These are phyloP conservation scores for Holocentrus rufus DNA, from an alignment of 2,797 vertebrate species.

Conservation along the genomic window DNA sequence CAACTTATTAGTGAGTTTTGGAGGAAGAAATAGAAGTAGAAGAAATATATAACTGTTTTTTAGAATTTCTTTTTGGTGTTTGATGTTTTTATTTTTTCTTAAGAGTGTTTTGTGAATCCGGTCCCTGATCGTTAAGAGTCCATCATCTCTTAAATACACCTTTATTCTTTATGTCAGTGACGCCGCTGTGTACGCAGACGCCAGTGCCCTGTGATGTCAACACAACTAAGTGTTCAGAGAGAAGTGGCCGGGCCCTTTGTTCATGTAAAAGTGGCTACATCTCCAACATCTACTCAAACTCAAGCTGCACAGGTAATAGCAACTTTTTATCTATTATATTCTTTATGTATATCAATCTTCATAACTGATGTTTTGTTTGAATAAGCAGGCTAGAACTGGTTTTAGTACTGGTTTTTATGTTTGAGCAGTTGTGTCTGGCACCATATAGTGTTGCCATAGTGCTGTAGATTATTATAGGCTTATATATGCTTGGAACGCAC, in stretches of 20 bases:
- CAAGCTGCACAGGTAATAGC: conserved; percentile 76
- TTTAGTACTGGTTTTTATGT: neutral
- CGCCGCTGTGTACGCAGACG: conserved; percentile 39
- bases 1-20: too few species aligned
- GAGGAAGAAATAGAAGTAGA: too few species aligned
- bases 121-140: too few species aligned
- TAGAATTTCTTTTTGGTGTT: too few species aligned
- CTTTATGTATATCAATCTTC: neutral
- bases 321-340: neutral
- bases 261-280: conserved; percentile 74
- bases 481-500: neutral
- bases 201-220: conserved; percentile 64
- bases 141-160: neutral
- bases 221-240: conserved; percentile 49
- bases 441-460: neutral
- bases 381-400: neutral
- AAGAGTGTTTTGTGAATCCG: too few species aligned
- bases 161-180: conserved; percentile 28
- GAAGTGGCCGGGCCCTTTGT: conserved; percentile 39
- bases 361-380: neutral
- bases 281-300: conserved; percentile 54
- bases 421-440: neutral
- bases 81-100: too few species aligned
- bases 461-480: conserved; percentile 9
- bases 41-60: too few species aligned